These are phyloP conservation scores for Drosophila suzukii DNA, from an alignment of 1,140 invertebrate species.

Conservation along the genomic window DNA sequence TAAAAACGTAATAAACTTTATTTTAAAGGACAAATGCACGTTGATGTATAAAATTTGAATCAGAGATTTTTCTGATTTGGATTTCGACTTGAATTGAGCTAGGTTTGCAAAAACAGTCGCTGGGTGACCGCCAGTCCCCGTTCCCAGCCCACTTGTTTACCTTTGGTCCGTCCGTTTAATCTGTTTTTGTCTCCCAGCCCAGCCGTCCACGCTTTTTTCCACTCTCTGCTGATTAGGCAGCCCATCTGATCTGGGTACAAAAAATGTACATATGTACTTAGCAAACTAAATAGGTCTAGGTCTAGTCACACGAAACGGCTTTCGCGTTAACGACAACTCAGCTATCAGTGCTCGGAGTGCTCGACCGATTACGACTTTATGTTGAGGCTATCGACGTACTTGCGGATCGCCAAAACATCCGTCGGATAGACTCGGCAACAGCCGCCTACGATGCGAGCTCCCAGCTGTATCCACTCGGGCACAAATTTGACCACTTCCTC, in stretches of 20 bases:
- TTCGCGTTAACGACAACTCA: conserved; percentile 20
- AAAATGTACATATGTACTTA: conserved; percentile 27
- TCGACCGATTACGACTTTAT: conserved; percentile 40
- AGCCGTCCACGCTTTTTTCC: conserved; percentile 7
- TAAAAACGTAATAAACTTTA: background rate
- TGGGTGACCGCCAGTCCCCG: conserved; percentile 5
- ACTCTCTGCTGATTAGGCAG: conserved; percentile 35
- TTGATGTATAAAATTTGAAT: conserved; percentile 1
- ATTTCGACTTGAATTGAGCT: conserved; percentile 14
- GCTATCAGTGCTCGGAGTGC: conserved; percentile 23
- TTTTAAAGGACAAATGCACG: conserved; percentile 17
- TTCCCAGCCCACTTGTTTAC: conserved; percentile 6
- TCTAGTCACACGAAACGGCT: conserved; percentile 44
- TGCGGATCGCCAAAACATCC: conserved; percentile 87
- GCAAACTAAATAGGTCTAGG: conserved; percentile 53
- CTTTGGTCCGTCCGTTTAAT: conserved; percentile 11
- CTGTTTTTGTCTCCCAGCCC: conserved; percentile 21
- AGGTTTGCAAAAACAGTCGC: conserved; percentile 27
- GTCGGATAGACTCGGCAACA: conserved; percentile 90
- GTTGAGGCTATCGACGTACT: conserved; percentile 76
- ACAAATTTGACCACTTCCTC: conserved; percentile 87
- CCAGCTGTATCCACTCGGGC: conserved; percentile 88
- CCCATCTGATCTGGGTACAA: conserved; percentile 36
- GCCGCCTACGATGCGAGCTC: conserved; percentile 90
- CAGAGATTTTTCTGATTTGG: conserved; percentile 12